Evolutionary conservation across 2,113 vertebrate species (phyloP).

Genomic region (Scatophagus argus): DNA sequence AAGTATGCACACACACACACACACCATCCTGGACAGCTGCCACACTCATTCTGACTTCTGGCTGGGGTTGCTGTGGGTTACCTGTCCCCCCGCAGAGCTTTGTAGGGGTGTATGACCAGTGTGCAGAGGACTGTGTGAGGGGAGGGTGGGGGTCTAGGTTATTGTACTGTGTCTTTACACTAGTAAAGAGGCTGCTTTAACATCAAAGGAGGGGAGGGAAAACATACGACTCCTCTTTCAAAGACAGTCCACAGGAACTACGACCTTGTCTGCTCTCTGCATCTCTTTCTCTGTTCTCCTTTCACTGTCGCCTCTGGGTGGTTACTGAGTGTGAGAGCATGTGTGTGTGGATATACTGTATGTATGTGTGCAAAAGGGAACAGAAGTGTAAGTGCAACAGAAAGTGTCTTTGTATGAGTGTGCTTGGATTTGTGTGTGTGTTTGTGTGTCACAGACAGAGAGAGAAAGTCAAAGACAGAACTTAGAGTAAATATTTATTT

Average conservation of each 20-base stretch:
- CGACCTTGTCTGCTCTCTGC: constrained; percentile 72
- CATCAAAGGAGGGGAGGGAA: constrained; percentile 77
- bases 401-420: constrained; percentile 41
- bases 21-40: constrained; percentile 71
- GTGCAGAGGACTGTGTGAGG: constrained; percentile 42
- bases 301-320: constrained; percentile 71
- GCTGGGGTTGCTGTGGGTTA: constrained; percentile 73
- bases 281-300: constrained; percentile 60
- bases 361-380: constrained; percentile 4
- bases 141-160: constrained; percentile 52
- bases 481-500: constrained; percentile 32
- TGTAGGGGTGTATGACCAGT: constrained; percentile 49
- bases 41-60: constrained; percentile 72
- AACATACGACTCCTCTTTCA: constrained; percentile 74
- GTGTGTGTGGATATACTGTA: constrained; percentile 36
- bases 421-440: background rate
- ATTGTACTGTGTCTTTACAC: constrained; percentile 71
- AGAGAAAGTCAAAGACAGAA: constrained; percentile 16
- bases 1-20: constrained; percentile 5
- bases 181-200: constrained; percentile 73
- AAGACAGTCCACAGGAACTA: constrained; percentile 74
- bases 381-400: background rate
- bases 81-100: constrained; percentile 68
- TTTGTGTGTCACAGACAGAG: background rate
- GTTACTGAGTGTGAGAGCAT: constrained; percentile 23